phyloP scores from a whole-genome alignment of 2,113 vertebrate genomes.

The Clarias batrachus region DNA sequence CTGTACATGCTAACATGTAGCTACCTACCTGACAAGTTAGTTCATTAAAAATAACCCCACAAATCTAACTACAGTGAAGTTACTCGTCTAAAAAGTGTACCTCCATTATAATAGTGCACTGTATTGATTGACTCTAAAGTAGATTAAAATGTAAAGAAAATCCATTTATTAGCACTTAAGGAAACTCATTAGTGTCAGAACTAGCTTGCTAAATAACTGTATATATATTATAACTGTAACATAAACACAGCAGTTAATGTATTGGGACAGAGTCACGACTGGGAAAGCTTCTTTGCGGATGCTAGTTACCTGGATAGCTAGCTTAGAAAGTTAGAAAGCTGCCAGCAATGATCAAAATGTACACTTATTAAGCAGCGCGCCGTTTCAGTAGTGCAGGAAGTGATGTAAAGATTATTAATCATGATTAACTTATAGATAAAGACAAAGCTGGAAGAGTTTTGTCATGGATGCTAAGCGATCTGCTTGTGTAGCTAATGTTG shows the following conservation, averaged over 20 bases:
- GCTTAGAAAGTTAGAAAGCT: not conserved
- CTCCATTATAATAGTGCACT: not conserved
- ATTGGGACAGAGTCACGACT: not conserved
- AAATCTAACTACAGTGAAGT: not conserved
- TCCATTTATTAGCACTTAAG: not conserved
- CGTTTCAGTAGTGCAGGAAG: not conserved
- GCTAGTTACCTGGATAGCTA: not conserved
- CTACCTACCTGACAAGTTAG: not conserved
- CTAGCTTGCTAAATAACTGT: not conserved
- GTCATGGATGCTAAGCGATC: not conserved
- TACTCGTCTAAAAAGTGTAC: not conserved
- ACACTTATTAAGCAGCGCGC: not conserved
- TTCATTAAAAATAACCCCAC: not conserved
- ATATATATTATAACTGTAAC: not conserved
- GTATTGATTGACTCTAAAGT: not conserved
- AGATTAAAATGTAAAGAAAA: not conserved
- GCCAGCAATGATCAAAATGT: not conserved
- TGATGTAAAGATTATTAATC: not conserved
- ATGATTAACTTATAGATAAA: not conserved
- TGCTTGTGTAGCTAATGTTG: not conserved
- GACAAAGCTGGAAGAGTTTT: not conserved
- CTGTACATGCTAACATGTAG: not conserved
- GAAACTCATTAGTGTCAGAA: not conserved
- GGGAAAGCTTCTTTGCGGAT: not conserved
- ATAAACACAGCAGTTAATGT: not conserved